Base-by-base conservation (phyloP, 2,113 vertebrate species). In the Larimichthys polyactis region DNA sequence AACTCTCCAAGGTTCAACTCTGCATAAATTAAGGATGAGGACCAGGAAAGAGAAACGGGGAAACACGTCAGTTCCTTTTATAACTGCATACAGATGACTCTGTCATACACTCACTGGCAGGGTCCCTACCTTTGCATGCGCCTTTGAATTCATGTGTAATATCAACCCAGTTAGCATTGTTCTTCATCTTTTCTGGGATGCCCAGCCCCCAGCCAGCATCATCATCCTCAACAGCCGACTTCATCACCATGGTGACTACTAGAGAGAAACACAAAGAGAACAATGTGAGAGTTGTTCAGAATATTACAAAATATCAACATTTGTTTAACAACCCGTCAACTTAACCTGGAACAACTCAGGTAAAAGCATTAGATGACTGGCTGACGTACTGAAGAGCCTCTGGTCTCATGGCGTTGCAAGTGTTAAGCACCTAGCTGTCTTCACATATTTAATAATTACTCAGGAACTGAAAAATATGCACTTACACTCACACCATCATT, bases 1-100 rank as follows among this genome's bases (percentile, higher is more conserved):
- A 99, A 90, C 89, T 99, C 98, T 90, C 98, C 98, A 82, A 99
- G 95, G 89, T 97, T 99, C 86, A 99, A 91, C 90, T 99, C 98
- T 99, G 94, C 62, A 83, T 87, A 5, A 81, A 81, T 60, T 80
- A 94, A 93, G 78, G 84, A 89, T n/a, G 69, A 84, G 5, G 43
- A 40, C 11, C 66, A 72, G 22, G 16, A 54, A 55, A 36, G 46
- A 59, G 44, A 17, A 48, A 43, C 63, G 0, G 15, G 44, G 14
- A 1, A 86, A 54, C n/a, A 54, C 0, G 2, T 86, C 19, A 85
- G 63, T 58, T n/a, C 3, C 12, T 60, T 72, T 75, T 1, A 64
- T 16, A 44, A 58, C 36, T 11, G 55, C 43, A 75, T 51, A 43
- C 62, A 75, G 24, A 66, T 4, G n/a, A 55, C 48, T 32, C 48